Base-by-base conservation (phyloP, 2,797 vertebrate species). In the Darevskia nairensis region DNA sequence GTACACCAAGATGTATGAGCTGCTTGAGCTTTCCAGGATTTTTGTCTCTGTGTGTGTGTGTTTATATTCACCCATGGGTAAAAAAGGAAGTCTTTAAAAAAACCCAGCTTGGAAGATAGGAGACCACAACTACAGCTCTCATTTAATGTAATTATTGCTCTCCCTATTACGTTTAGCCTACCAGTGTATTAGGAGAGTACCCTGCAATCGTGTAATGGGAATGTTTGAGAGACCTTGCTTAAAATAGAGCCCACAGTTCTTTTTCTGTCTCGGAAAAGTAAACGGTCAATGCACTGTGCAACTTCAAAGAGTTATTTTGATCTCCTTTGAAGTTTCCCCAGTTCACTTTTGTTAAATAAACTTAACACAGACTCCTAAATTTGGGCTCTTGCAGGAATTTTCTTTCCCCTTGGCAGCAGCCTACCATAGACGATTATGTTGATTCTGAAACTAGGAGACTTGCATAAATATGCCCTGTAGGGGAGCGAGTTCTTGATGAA, bases 261-360 rank as follows among this genome's bases (percentile, higher is more conserved):
- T n/a, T n/a, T n/a, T n/a, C 75, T 32, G 32, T 29, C 35, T 84
- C 50, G 13, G 68, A 79, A 84, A 84, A 69, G 32, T 21, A 79
- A 71, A 75, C 61, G 66, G 87, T 27, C 75, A 71, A 61, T 79
- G 75, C 32, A n/a, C 19, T 64, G 83, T 27, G 81, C 71, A 84
- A 88, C 87, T 88, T 88, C 81, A 88, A 88, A 88, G 81, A 19
- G n/a, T 72, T 78, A 84, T 83, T 83, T 78, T 88, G 81, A 88
- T 71, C 64, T 84, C 81, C 74, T 78, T 88, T 88, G 87, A 88
- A 88, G 81, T 88, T 84, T 71, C 64, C 50, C 64, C 81, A 39
- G 71, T 79, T 39, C 66, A 78, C 64, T 41, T 88, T 84, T 84
- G 81, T 77, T 78, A 84, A 88, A 88, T 83, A 84, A 83, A 84